Base-by-base conservation (phyloP, 2,888 invertebrate species). In the Pomacea canaliculata region DNA sequence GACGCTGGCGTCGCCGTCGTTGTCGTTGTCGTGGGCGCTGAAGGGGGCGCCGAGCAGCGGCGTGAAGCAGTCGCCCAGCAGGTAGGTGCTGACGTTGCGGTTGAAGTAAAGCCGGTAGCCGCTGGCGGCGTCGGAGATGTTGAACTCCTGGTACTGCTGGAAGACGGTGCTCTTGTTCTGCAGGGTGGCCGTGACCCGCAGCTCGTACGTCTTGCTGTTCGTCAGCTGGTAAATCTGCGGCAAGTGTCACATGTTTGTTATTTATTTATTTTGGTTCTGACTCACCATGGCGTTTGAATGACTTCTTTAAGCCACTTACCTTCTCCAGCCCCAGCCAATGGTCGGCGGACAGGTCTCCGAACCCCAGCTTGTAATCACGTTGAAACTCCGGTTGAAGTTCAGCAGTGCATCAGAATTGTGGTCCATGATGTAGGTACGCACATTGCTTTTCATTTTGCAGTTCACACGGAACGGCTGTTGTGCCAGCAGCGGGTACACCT, bases 1-100 rank as follows among this genome's bases (percentile, higher is more conserved):
- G 60, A 73, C 68, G 13, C 59, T 19, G 13, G 13, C 9, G 68
- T 59, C 67, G 19, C 66, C 73, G 68, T 73, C 73, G 13, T 37
- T 37, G 73, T 73, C 73, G 68, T 68, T 51, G 68, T 73, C 73
- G 56, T 19, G 9, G 59, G 73, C 37, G 73, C 73, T 73, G 73
- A 73, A 73, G 51, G 19, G 37, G 59, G 73, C 59, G 27, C 60
- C 60, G 37, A 49, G 60, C 19, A 73, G 68, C 2, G 73, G 66
- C 18, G 73, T 13, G 48, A 73, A 49, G 68, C 67, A 73, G 73
- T 73, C 73, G 7, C 73, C 68, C 19, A 73, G 73, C 12, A 60
- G 19, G 56, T 73, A 73, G 67, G 48, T n/a, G n/a, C 23, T 27
- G 56, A 59, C 49, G 46, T 27, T 60, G 27, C 19, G 56, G 56